These are phyloP conservation scores for Hirudinaria manillensis DNA, from an alignment of 2,888 invertebrate species.

Conservation along the genomic window DNA sequence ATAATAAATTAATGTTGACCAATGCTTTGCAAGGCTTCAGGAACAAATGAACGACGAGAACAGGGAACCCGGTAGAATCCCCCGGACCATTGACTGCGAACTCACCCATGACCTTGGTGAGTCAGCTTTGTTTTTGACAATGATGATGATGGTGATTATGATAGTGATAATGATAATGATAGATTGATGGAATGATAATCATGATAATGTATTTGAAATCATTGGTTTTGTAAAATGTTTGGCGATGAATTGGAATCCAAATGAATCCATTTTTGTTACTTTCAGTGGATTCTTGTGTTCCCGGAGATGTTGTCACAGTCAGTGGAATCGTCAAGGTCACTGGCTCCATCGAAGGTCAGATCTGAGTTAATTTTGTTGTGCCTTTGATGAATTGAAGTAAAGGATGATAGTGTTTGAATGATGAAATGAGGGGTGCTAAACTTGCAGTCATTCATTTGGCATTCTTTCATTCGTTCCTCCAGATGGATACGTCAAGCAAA, in stretches of 20 bases:
- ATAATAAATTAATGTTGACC: too few relatives aligned
- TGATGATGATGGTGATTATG: neutral
- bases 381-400: neutral
- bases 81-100: constrained; percentile 77
- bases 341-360: constrained; percentile 49
- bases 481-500: constrained; percentile 41
- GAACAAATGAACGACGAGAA: constrained; percentile 65
- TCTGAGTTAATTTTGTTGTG: neutral
- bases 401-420: neutral
- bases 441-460: neutral
- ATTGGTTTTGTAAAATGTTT: too few relatives aligned
- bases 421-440: neutral
- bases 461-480: neutral
- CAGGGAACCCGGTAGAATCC: constrained; percentile 57
- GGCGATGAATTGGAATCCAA: too few relatives aligned
- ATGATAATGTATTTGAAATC: too few relatives aligned
- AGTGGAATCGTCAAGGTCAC: constrained; percentile 72
- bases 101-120: constrained; percentile 68
- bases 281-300: constrained; percentile 70
- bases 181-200: too few relatives aligned
- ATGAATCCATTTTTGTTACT: too few relatives aligned
- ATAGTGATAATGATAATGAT: neutral
- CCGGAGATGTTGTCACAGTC: constrained; percentile 80
- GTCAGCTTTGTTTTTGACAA: neutral
- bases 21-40: constrained; percentile 68